A percentile compares a stretch with the other conserved stretches of the same genome.
These are phyloP conservation scores for Cinclus cinclus DNA, from an alignment of 2,113 vertebrate species.

Conservation along the genomic window DNA sequence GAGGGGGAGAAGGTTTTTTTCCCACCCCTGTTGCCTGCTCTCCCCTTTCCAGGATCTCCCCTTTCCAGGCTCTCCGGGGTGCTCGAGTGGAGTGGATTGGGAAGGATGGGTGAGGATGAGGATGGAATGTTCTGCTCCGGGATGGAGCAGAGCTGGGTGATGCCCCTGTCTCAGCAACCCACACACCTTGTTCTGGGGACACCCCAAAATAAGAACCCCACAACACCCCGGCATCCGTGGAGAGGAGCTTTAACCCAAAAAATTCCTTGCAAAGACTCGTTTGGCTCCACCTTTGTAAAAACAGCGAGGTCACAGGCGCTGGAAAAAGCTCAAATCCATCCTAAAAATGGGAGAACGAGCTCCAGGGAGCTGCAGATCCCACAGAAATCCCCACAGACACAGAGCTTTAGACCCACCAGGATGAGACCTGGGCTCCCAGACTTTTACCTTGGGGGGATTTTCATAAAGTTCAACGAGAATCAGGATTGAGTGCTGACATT, in stretches of 20 bases:
- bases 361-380: background rate
- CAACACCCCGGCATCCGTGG: background rate
- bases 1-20: background rate
- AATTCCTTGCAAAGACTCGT: background rate
- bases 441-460: background rate
- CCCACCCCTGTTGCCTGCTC: background rate
- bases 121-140: rapidly evolving
- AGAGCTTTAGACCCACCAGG: background rate
- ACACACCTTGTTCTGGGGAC: background rate
- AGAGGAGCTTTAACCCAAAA: background rate
- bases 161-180: background rate
- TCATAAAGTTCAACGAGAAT: rapidly evolving
- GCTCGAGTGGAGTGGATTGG: rapidly evolving
- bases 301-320: background rate
- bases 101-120: too few species aligned
- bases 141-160: background rate
- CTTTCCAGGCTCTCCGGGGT: background rate
- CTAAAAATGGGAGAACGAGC: rapidly evolving
- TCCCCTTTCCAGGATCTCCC: background rate
- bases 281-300: background rate
- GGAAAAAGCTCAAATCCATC: background rate
- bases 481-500: background rate
- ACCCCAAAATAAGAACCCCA: background rate
- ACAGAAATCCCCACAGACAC: rapidly evolving
- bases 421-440: too few species aligned